Evolutionary conservation across 2,113 vertebrate genomes (phyloP).

Genomic region (Crocuta crocuta): DNA sequence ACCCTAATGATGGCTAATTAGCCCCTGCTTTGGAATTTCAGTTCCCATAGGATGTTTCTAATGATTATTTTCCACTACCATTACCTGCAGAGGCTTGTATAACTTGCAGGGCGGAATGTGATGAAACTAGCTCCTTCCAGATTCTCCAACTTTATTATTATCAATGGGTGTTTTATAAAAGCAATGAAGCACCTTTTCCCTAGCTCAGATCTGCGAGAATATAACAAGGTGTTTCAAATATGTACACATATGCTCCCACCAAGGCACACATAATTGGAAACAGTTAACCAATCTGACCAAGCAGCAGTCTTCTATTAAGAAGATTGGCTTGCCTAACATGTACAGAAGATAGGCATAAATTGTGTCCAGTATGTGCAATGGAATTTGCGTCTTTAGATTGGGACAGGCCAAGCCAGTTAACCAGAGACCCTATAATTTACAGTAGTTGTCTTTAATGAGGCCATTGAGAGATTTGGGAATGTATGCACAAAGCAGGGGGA

Average conservation of each 20-base stretch:
- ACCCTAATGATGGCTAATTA: slow-evolving; percentile 56
- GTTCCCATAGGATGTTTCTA: slow-evolving; percentile 44
- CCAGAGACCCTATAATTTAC: slow-evolving; percentile 64
- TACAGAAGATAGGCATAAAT: slow-evolving; percentile 59
- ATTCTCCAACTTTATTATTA: slow-evolving; percentile 25
- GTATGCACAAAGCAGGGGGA: slow-evolving; percentile 28
- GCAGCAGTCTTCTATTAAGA: slow-evolving; percentile 52
- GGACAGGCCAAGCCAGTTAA: slow-evolving; percentile 68
- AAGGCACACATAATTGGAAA: slow-evolving; percentile 18
- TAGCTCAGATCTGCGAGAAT: slow-evolving; percentile 27
- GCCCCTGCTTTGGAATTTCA: slow-evolving; percentile 9
- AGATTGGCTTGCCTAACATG: slow-evolving; percentile 15
- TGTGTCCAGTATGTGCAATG: not conserved
- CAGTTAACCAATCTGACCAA: slow-evolving; percentile 31
- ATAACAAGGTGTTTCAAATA: slow-evolving; percentile 19
- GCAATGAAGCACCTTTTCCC: not conserved
- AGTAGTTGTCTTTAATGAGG: slow-evolving; percentile 75
- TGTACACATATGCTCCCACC: not conserved
- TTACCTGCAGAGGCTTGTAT: slow-evolving; percentile 38
- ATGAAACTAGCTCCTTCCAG: slow-evolving; percentile 55
- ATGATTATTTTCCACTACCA: slow-evolving; percentile 64
- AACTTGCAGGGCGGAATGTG: slow-evolving; percentile 23
- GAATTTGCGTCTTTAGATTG: slow-evolving; percentile 58
- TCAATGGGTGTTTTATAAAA: slow-evolving; percentile 35
- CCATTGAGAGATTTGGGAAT: slow-evolving; percentile 62